Base-by-base conservation (phyloP, 2,888 invertebrate species). In the Digitonthophagus gazella region DNA sequence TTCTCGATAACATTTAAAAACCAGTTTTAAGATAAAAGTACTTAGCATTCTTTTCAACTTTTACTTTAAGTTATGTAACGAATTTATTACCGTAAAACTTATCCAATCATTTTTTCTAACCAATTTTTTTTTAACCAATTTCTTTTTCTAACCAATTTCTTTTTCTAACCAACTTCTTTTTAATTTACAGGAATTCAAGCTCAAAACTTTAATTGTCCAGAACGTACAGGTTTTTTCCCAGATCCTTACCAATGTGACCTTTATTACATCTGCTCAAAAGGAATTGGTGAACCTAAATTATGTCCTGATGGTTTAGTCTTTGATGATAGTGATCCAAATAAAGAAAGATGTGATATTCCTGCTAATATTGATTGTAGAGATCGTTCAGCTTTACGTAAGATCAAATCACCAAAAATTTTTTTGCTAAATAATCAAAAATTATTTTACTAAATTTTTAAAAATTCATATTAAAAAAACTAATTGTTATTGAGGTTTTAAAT, bases 291-390 rank as follows among this genome's bases (percentile, higher is more conserved):
- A 79, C 84, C 87, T 69, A 89, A 85, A 74, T 84, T 92, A 11
- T 93, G 93, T 80, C 91, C 92, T 0, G 93, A 93, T 74, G 93
- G 93, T 0, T 84, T 93, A 28, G 90, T 93, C 16, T 93, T 93
- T 81, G 86, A 89, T 69, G 91, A 91, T 74, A 88, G 87, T 73
- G 90, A 90, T 79, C 87, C 91, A 0, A 89, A 87, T 80, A 89
- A 90, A 74, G 91, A 91, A 74, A 84, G 87, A 61, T 93, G 93
- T 77, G 93, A 93, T 77, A 88, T 91, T 72, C 91, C 92, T 0
- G 88, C 90, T 19, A 92, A 92, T 77, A 90, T 93, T 0, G 91
- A 92, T 69, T 93, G 93, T 75, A 91, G 89, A 2, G 91, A 91
- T 71, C 86, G 93, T 73, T 88, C 87, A 58, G 88, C 88, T 78